phyloP scores from a whole-genome alignment of 2,888 invertebrate species.

The Caenorhabditis sp. region DNA sequence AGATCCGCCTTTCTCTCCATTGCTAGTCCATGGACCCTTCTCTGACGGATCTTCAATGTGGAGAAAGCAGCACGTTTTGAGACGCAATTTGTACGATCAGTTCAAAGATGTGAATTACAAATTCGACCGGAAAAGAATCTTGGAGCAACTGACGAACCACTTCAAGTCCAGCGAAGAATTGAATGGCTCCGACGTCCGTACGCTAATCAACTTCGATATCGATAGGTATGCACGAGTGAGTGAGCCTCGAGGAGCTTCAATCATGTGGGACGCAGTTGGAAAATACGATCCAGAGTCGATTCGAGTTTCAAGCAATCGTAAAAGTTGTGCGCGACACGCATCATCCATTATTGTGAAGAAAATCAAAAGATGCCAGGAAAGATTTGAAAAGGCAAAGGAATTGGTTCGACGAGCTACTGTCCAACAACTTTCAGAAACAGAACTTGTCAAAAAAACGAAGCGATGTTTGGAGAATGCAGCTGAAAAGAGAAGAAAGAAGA shows the following conservation, averaged over 20 bases:
- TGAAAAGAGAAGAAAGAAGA: constrained; percentile 1
- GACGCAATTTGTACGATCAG: constrained; percentile 18
- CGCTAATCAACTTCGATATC: not conserved
- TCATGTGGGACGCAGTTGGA: not conserved
- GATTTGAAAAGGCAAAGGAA: constrained; percentile 18
- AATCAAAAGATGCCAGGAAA: constrained; percentile 8
- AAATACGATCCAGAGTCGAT: not conserved
- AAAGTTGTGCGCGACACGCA: not conserved
- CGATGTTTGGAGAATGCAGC: not conserved
- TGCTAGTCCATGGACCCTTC: not conserved
- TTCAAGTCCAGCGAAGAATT: not conserved
- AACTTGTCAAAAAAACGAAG: constrained; percentile 6
- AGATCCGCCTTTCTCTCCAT: not conserved
- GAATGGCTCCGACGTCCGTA: not conserved
- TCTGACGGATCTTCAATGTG: constrained; percentile 26
- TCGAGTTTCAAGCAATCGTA: not conserved
- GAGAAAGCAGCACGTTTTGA: not conserved
- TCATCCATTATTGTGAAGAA: constrained; percentile 17
- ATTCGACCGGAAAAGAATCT: constrained; percentile 1
- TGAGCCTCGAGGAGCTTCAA: constrained; percentile 1
- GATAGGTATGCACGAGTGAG: constrained; percentile 9
- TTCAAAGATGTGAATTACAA: constrained; percentile 3
- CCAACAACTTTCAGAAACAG: not conserved
- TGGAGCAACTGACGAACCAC: not conserved
- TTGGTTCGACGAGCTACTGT: not conserved